These are phyloP conservation scores for Etia nguti DNA, from an alignment of 2,113 vertebrate genomes.

Conservation along the genomic window DNA sequence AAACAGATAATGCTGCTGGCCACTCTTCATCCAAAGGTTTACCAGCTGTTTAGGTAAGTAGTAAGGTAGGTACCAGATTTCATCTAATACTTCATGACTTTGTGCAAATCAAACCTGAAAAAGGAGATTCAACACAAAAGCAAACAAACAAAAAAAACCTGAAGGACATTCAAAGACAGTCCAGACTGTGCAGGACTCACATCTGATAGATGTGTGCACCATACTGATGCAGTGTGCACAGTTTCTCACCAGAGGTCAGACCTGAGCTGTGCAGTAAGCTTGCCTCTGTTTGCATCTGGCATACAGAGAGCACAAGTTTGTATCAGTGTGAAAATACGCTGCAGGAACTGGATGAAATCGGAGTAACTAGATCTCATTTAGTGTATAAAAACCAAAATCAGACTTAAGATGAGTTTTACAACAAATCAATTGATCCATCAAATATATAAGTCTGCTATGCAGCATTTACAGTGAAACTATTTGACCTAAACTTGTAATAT, in stretches of 20 bases:
- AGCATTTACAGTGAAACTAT: not conserved
- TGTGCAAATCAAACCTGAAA: not conserved
- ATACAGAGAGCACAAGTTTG: not conserved
- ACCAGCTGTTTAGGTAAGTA: not conserved
- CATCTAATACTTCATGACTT: not conserved
- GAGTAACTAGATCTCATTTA: not conserved
- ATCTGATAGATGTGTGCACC: not conserved
- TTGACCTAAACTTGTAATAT: not conserved
- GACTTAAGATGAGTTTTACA: not conserved
- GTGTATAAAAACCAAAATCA: not conserved
- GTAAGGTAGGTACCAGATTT: not conserved
- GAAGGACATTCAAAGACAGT: not conserved
- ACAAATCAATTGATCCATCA: not conserved
- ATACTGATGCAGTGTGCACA: not conserved
- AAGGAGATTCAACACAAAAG: fast-evolving
- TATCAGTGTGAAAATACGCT: not conserved
- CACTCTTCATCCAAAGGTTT: not conserved
- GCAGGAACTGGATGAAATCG: not conserved
- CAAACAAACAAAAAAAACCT: not conserved
- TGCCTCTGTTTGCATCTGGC: not conserved
- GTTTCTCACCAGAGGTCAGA: slow-evolving; percentile 28
- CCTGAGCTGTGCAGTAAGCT: not conserved
- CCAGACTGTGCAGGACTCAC: not conserved
- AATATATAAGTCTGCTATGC: not conserved
- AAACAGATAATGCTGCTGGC: not conserved